Percentiles rank a stretch among this genome's conserved stretches.
Conservation (phyloP, 1,140 invertebrate species). For the Catajapyx aquilonaris region DNA sequence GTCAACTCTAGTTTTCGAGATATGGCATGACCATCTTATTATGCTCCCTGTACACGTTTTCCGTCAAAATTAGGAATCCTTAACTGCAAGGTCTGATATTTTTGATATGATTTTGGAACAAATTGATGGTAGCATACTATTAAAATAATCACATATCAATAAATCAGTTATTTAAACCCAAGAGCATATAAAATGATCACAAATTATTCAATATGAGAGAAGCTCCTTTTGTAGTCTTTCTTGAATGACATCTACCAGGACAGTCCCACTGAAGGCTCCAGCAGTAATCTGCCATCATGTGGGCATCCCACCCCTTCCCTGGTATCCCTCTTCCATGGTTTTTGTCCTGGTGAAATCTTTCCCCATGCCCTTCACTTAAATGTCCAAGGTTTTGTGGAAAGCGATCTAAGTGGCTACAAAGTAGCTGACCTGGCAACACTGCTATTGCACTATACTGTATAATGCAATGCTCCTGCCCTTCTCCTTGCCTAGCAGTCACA, state of each 20-base stretch:
- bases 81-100: too few relatives aligned
- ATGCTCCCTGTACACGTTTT: too few relatives aligned
- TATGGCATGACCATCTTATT: too few relatives aligned
- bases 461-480: not conserved
- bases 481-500: not conserved
- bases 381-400: conserved; percentile 8
- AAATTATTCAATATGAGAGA: too few relatives aligned
- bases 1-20: too few relatives aligned
- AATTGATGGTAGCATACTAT: too few relatives aligned
- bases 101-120: too few relatives aligned
- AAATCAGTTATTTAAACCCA: too few relatives aligned
- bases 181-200: too few relatives aligned
- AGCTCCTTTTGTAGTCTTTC: conserved; percentile 7
- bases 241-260: conserved; percentile 5
- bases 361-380: conserved; percentile 12
- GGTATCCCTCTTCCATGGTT: conserved; percentile 12
- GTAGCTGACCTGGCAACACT: conserved; percentile 6
- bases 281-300: conserved; percentile 13
- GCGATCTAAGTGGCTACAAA: conserved; percentile 4
- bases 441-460: conserved; percentile 1
- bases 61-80: too few relatives aligned
- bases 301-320: conserved; percentile 10
- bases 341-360: conserved; percentile 13
- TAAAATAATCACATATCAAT: too few relatives aligned
- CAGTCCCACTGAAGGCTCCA: conserved; percentile 8